Evolutionary conservation across 2,797 vertebrate species (phyloP), one percentile per base, ranked within the genome.

Genomic region (Protosalanx chinensis): DNA sequence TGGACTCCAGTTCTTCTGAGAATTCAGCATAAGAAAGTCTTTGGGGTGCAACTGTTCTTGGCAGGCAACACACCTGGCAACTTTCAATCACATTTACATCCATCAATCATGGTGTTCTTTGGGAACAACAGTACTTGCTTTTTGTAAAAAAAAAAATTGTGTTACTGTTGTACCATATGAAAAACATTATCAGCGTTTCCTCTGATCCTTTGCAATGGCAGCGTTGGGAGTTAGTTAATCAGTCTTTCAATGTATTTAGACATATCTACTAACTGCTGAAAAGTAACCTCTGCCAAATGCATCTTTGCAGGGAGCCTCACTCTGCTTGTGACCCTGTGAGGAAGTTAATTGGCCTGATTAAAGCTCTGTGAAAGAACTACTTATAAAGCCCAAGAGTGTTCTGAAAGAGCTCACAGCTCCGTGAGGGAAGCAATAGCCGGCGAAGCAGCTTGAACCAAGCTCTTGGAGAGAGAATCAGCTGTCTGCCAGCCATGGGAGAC

Each of bases 401-500:
- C 78, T 83, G 76, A 83, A 83, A 82, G 71, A 49, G 56, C 78
- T 84, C 72, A 67, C 78, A 79, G 80, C 81, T 81, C 81, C 76
- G 67, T 46, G 81, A 76, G 76, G 67, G 68, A 76, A 78, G 79
- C 18, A 32, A 32, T 16, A 64, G 13, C 29, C 68, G 23, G 76
- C 72, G 67, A 63, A 65, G 60, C 63, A 82, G 79, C 76, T 76
- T 74, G 72, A 73, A 77, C 82, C 67, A 71, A 80, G 76, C 79
- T 65, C 79, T 76, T 75, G 53, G 80, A 76, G 75, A 58, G 64
- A 60, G 58, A 60, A 72, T 75, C 78, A 84, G 80, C 79, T 68
- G 85, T 72, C 78, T 84, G 83, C 83, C 85, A 87, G 78, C 77
- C 75, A 73, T 81, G 70, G 83, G 85, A 88, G 86, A 84, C 83